Base-by-base conservation (phyloP, 1,140 invertebrate species). In the Bombus waltoni region DNA sequence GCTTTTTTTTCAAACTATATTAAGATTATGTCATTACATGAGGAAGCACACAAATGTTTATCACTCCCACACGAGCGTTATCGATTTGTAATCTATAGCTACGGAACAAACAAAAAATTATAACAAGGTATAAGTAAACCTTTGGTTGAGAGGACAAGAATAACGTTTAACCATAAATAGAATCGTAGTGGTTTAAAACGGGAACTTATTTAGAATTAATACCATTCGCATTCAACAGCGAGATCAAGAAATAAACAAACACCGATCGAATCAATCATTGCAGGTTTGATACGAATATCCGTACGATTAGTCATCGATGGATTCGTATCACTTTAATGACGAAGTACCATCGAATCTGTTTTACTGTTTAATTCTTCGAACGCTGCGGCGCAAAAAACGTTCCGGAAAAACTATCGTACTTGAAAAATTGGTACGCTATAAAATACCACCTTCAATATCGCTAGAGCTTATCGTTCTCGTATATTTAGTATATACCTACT, bases 21-120 rank as follows among this genome's bases (percentile, higher is more conserved):
- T 68, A 28, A 40, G 6, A 13, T 25, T 40, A 25, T 71, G 38
- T 10, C 1, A 40, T 40, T 40, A 40, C 38, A 38, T 9, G 8
- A 32, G 9, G 44, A 32, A 22, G n/a, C 47, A n/a, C 6, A 57
- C 53, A 40, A 53, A 35, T 78, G 38, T 65, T 78, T 32, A 78
- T 44, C 15, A 42, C 47, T 78, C 40, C 28, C 40, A 22, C 15
- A 42, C n/a, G 1, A 28, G 25, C n/a, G 11, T 44, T 68, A 79
- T 79, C 22, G 77, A 79, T 79, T 68, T 44, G 32, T 9, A 79
- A n/a, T 65, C 13, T 65, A 44, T 79, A 68, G 25, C n/a, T 66
- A 79, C 1, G 2, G 5, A 13, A 32, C 32, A 3, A 32, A 6
- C 18, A 32, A 79, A 35, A 65, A 44, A 44, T 44, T 42, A 25